phyloP scores from a whole-genome alignment of 2,797 vertebrate species.

The Sebastes matsubarae region DNA sequence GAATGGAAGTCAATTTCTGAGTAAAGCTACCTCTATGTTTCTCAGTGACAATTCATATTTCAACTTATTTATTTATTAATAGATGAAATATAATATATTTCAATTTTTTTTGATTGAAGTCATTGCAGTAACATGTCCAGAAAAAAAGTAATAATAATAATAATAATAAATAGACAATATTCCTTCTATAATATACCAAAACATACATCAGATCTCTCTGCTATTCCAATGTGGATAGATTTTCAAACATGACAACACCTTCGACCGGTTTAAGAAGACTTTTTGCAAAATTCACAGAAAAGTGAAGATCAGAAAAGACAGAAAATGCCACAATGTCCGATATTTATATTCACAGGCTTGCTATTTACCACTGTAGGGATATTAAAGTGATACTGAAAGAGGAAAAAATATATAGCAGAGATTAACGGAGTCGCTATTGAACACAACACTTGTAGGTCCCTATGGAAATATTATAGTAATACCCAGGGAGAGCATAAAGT shows the following conservation, averaged over 20 bases:
- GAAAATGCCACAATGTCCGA: neutral
- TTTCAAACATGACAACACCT: neutral
- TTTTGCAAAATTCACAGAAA: neutral
- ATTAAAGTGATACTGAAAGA: neutral
- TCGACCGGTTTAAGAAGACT: neutral
- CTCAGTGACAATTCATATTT: neutral
- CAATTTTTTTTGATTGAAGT: neutral
- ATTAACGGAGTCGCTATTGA: constrained; percentile 32
- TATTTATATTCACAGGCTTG: neutral
- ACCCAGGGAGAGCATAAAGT: constrained; percentile 48
- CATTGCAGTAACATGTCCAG: neutral
- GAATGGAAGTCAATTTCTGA: neutral
- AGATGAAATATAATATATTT: neutral
- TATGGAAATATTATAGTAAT: constrained; percentile 58
- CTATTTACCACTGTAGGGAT: neutral
- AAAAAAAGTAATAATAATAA: neutral
- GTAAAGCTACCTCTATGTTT: neutral
- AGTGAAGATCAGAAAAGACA: neutral
- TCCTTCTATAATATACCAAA: neutral
- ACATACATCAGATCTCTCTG: neutral
- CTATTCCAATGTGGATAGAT: neutral
- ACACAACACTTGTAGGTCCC: constrained; percentile 43
- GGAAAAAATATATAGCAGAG: constrained; percentile 10
- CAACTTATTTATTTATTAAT: neutral
- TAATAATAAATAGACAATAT: neutral